Base-by-base conservation (phyloP, 2,888 invertebrate genomes). In the Dasypolia templi region DNA sequence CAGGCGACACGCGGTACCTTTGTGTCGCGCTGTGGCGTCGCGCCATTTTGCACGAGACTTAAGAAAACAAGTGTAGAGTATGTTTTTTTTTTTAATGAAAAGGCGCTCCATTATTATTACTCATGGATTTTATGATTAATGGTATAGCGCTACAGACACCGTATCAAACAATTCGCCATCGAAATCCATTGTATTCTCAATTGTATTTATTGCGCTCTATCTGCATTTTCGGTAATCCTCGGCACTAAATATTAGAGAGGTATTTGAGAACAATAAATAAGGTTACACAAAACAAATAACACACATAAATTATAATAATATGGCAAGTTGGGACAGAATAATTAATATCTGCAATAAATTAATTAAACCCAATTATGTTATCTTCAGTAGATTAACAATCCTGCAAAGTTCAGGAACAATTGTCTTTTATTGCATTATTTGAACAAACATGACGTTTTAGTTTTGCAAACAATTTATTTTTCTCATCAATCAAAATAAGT, bases 401-500 rank as follows among this genome's bases (percentile, higher is more conserved):
- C 19, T 26, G 32, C 11, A 39, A 39, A 29, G 7, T 46, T 55
- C 14, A 1, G 1, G 11, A 42, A 5, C 17, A 68, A 35, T 35
- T 1, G 5, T 11, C 2, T 29, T 56, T 26, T 58, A 58, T 64
- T 53, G 12, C 14, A n/a, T 77, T 14, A 32, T 59, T 75, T n/a
- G 49, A 42, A 14, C 32, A 64, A 74, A 58, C 17, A 14, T 19
- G 6, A 17, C 17, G 11, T 26, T 63, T 63, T 82, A 7, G 59
- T 56, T 56, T 32, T 22, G 7, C 7, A n/a, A 49, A 61, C 42
- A 29, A 67, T 32, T 68, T 26, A 61, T 53, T 29, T 46, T 26
- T 49, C 69, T n/a, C 77, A 82, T 82, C 70, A 26, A 73, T 82
- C 82, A 84, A 35, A 82, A 7, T 44, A 53, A 11, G 19, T 68